Evolutionary conservation across 1,140 invertebrate species (phyloP).

Genomic region (Dinoponera quadriceps): DNA sequence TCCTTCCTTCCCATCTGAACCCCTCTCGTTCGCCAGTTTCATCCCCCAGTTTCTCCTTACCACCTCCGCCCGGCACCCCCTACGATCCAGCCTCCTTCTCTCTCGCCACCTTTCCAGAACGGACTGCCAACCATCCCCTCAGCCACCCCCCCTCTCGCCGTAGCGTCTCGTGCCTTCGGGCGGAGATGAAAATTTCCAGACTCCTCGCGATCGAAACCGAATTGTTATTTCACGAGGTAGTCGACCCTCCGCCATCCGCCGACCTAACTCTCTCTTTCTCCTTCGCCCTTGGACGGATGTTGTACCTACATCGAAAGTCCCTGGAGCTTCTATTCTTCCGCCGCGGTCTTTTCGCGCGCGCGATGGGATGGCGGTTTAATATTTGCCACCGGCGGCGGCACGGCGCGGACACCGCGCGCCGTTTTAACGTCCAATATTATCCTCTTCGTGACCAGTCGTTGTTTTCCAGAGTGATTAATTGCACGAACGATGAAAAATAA

Average conservation of each 20-base stretch:
- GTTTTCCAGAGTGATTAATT: slow-evolving; percentile 3
- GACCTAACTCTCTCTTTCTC: slow-evolving; percentile 69
- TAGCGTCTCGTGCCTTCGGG: slow-evolving; percentile 66
- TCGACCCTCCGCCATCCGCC: slow-evolving; percentile 61
- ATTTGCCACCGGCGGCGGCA: not conserved
- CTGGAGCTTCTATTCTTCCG: slow-evolving; percentile 40
- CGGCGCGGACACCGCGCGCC: not conserved
- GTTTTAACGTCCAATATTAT: not conserved
- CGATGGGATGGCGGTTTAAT: slow-evolving; percentile 18
- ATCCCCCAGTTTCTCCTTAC: slow-evolving; percentile 71
- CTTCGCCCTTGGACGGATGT: slow-evolving; percentile 69
- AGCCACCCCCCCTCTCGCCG: slow-evolving; percentile 38
- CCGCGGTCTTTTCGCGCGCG: not conserved
- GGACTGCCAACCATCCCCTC: slow-evolving; percentile 46
- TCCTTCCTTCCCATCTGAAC: slow-evolving; percentile 61
- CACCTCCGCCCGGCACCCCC: slow-evolving; percentile 64
- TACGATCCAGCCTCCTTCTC: slow-evolving; percentile 63
- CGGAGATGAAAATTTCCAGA: slow-evolving; percentile 77
- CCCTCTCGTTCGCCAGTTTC: slow-evolving; percentile 72
- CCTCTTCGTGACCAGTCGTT: not conserved
- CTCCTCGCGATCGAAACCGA: slow-evolving; percentile 76
- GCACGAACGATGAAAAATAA: not conserved
- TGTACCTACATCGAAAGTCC: slow-evolving; percentile 57
- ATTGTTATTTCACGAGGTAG: slow-evolving; percentile 78
- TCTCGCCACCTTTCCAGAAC: slow-evolving; percentile 56